These are phyloP conservation scores for Spinus pinus DNA, from an alignment of 2,797 vertebrate species.

Conservation along the genomic window DNA sequence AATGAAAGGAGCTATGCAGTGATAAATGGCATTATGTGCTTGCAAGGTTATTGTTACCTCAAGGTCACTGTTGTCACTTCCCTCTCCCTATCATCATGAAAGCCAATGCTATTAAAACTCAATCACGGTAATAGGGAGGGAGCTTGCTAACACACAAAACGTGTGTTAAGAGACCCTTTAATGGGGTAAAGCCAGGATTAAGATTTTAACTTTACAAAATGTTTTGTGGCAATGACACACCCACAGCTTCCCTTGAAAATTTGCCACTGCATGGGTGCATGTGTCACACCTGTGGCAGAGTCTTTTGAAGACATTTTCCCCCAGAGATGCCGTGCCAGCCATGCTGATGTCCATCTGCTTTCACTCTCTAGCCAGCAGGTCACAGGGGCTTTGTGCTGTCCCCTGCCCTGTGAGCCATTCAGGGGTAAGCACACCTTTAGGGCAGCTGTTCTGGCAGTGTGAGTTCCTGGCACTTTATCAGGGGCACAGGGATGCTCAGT, in stretches of 20 bases:
- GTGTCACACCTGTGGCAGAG: neutral
- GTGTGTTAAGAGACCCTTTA: neutral
- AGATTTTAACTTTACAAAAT: neutral
- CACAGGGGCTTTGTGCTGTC: accelerated
- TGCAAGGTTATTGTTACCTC: conserved; percentile 39
- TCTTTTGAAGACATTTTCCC: neutral
- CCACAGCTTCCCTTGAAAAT: neutral
- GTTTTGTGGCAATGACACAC: neutral
- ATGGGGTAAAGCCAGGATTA: neutral
- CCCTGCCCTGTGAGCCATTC: accelerated
- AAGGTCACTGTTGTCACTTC: conserved; percentile 23
- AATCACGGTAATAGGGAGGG: neutral
- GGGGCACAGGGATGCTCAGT: neutral
- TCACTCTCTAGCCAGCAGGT: accelerated
- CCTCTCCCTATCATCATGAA: neutral
- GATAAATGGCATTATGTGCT: conserved; percentile 30
- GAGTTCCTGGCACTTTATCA: neutral
- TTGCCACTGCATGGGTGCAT: neutral
- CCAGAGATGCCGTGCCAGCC: accelerated
- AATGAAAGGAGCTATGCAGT: conserved; percentile 28
- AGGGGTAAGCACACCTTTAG: neutral
- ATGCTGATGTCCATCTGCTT: accelerated
- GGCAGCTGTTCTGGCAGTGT: neutral
- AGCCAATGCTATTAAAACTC: neutral
- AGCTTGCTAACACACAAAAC: neutral